A percentile compares a stretch with the other conserved stretches of the same genome.
Evolutionary conservation across 2,888 invertebrate species (phyloP).

Genomic region (Eutolmus rufibarbis): DNA sequence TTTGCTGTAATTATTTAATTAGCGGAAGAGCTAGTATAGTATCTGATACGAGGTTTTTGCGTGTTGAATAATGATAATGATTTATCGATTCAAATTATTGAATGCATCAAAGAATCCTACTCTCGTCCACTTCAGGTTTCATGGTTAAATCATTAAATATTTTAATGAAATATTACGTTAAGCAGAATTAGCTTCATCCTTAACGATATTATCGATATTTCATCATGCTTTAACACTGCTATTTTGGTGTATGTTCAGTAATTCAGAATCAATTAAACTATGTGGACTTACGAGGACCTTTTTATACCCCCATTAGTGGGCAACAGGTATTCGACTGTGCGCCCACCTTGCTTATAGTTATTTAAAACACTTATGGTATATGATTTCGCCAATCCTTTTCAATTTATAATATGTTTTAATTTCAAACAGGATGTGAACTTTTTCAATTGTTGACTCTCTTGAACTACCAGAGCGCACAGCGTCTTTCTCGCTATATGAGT

Average conservation of each 20-base stretch:
- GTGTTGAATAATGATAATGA: background rate
- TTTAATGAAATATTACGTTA: no score
- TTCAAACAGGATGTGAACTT: no score
- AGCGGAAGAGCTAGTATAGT: background rate
- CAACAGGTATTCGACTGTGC: no score
- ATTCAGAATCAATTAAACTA: background rate
- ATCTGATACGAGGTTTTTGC: background rate
- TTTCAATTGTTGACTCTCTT: no score
- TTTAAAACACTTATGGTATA: no score
- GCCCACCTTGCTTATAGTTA: no score
- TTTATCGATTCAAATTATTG: background rate
- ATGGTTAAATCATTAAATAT: background rate
- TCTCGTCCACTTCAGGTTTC: background rate
- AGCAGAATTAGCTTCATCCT: background rate
- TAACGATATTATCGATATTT: background rate
- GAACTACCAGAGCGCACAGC: no score
- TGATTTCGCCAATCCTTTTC: no score
- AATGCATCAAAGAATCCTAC: background rate
- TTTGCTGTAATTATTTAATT: background rate
- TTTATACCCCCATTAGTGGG: no score
- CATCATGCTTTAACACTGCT: background rate
- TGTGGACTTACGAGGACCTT: no score
- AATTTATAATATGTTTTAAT: no score
- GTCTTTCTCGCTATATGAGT: no score
- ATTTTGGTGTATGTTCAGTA: background rate